phyloP scores from a whole-genome alignment of 2,113 vertebrate genomes.

The Lycaon pictus region DNA sequence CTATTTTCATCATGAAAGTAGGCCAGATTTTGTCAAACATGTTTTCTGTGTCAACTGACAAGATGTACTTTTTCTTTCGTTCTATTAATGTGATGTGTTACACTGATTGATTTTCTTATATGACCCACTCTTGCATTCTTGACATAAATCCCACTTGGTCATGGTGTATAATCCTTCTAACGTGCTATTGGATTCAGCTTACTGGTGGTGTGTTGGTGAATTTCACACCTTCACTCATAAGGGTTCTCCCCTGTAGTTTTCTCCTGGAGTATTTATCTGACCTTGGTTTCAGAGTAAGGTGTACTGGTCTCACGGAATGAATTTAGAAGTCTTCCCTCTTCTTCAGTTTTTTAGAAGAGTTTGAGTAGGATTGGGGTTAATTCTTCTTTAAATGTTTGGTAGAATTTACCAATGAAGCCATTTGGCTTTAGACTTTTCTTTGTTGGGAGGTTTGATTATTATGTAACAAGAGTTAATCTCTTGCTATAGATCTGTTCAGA shows the following conservation, averaged over 20 bases:
- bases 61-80: neutral
- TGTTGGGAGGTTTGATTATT: neutral
- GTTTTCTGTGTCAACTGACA: constrained; percentile 10
- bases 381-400: constrained; percentile 6
- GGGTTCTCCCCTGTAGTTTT: neutral
- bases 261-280: neutral
- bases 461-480: neutral
- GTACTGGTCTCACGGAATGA: neutral
- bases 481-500: neutral
- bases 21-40: neutral
- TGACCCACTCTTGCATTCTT: neutral
- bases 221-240: neutral
- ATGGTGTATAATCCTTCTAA: neutral
- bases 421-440: neutral
- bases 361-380: neutral
- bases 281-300: neutral
- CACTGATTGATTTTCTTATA: neutral
- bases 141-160: neutral
- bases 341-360: neutral
- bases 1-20: neutral
- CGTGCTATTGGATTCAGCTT: constrained; percentile 10
- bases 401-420: neutral
- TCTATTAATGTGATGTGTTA: neutral
- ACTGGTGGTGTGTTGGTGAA: neutral
- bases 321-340: neutral